phyloP scores from a whole-genome alignment of 1,140 invertebrate genomes.

The Colletes latitarsis region DNA sequence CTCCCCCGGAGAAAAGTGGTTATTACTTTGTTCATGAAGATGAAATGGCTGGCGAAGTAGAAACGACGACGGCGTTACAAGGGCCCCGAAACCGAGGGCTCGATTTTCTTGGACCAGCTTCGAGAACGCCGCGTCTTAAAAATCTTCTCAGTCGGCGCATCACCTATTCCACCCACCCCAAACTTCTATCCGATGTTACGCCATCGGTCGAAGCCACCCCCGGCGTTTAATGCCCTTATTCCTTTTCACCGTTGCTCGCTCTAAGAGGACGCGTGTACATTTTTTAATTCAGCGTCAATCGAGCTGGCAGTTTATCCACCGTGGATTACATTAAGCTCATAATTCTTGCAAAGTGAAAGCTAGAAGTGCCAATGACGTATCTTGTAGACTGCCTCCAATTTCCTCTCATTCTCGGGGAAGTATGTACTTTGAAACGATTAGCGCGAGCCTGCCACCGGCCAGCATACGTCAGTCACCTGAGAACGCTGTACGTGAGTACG shows the following conservation, averaged over 20 bases:
- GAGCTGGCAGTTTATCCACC: conserved; percentile 44
- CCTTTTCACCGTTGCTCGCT: conserved; percentile 75
- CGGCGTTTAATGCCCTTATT: conserved; percentile 76
- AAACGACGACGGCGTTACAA: conserved; percentile 26
- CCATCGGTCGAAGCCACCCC: conserved; percentile 30
- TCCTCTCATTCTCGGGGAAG: conserved; percentile 55
- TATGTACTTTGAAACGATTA: conserved; percentile 71
- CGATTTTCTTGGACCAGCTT: conserved; percentile 64
- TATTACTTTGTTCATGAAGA: conserved; percentile 61
- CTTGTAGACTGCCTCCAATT: conserved; percentile 63
- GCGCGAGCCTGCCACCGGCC: conserved; percentile 38
- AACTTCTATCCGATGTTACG: conserved; percentile 37
- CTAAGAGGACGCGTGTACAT: conserved; percentile 70
- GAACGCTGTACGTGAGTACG: conserved; percentile 3
- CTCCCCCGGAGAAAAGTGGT: conserved; percentile 53
- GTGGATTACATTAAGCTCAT: conserved; percentile 76
- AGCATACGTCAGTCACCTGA: conserved; percentile 40
- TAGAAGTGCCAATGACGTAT: conserved; percentile 67
- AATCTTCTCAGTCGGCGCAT: background rate
- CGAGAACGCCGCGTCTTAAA: conserved; percentile 62
- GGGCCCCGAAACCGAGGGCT: conserved; percentile 16
- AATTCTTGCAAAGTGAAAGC: conserved; percentile 77
- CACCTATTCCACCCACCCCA: conserved; percentile 42
- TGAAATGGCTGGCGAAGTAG: conserved; percentile 47
- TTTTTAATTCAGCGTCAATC: conserved; percentile 75